Conservation (phyloP, 2,797 vertebrate genomes). For the Decapterus maruadsi region DNA sequence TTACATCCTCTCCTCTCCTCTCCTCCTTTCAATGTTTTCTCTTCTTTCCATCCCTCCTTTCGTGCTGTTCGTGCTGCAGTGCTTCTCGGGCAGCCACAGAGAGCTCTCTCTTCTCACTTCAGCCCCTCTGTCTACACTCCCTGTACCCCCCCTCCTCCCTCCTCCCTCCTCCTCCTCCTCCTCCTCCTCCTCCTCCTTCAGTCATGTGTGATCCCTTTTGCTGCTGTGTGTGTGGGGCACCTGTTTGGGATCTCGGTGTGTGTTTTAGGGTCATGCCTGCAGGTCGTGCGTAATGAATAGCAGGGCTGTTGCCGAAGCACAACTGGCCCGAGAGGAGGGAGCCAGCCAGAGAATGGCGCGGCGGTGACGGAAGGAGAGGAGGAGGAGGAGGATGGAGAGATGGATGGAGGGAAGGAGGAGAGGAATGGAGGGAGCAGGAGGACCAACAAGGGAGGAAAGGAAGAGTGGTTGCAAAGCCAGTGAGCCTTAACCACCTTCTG, state of each 20-base stretch:
- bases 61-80: constrained; percentile 29
- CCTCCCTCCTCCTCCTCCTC: too few relatives aligned
- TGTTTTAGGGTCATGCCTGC: constrained; percentile 77
- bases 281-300: constrained; percentile 81
- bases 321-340: constrained; percentile 63
- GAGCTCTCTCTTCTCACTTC: constrained; percentile 46
- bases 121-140: constrained; percentile 37
- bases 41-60: constrained; percentile 46
- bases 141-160: constrained; percentile 2
- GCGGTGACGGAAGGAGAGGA: constrained; percentile 58
- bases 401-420: constrained; percentile 36
- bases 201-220: too few relatives aligned
- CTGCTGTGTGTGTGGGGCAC: constrained; percentile 56
- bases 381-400: constrained; percentile 44
- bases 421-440: constrained; percentile 58
- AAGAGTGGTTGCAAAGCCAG: constrained; percentile 76
- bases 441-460: constrained; percentile 68
- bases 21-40: constrained; percentile 33
- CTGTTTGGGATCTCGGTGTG: constrained; percentile 76
- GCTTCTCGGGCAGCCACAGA: constrained; percentile 44
- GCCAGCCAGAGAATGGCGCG: constrained; percentile 69
- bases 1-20: constrained; percentile 44
- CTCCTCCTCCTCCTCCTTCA: too few relatives aligned
- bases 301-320: constrained; percentile 75
- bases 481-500: constrained; percentile 84